These are phyloP conservation scores for Patella ulyssiponensis DNA, from an alignment of 2,888 invertebrate genomes.

Conservation along the genomic window DNA sequence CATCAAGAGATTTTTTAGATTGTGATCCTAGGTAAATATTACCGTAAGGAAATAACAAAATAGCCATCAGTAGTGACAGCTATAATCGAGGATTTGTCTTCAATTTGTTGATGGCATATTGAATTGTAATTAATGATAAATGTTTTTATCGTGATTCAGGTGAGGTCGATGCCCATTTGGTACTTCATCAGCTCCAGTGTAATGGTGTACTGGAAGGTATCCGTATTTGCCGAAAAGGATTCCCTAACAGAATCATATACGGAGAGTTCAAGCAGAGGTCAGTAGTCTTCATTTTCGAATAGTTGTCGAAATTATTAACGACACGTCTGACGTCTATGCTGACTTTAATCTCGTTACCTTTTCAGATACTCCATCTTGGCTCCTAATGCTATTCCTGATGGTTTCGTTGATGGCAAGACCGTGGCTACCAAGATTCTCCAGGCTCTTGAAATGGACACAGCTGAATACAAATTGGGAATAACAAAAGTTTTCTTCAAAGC, in stretches of 20 bases:
- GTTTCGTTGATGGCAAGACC: constrained; percentile 74
- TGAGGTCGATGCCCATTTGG: constrained; percentile 96
- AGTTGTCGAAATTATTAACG: neutral
- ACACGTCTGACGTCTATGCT: neutral
- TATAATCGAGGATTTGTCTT: too few species aligned
- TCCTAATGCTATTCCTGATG: constrained; percentile 80
- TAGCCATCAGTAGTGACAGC: too few species aligned
- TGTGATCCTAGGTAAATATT: too few species aligned
- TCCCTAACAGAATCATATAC: constrained; percentile 99
- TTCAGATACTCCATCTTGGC: constrained; percentile 94
- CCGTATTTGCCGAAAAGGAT: constrained; percentile 98
- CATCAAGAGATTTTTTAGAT: too few species aligned
- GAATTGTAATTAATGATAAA: too few species aligned
- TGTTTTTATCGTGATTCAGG: constrained; percentile 74
- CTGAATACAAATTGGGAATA: constrained; percentile 96
- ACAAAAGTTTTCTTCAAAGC: constrained; percentile 99
- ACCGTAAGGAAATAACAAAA: too few species aligned
- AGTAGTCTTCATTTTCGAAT: constrained; percentile 76
- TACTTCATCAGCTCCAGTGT: constrained; percentile 99
- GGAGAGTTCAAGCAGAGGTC: constrained; percentile 99
- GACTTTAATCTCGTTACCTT: neutral
- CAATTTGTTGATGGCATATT: too few species aligned
- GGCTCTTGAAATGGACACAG: constrained; percentile 83
- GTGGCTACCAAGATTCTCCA: constrained; percentile 77
- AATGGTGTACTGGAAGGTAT: constrained; percentile 99